A percentile compares a stretch with the other conserved stretches of the same genome.
Evolutionary conservation across 1,140 invertebrate genomes (phyloP).

Genomic region (Drosophila punjabiensis): DNA sequence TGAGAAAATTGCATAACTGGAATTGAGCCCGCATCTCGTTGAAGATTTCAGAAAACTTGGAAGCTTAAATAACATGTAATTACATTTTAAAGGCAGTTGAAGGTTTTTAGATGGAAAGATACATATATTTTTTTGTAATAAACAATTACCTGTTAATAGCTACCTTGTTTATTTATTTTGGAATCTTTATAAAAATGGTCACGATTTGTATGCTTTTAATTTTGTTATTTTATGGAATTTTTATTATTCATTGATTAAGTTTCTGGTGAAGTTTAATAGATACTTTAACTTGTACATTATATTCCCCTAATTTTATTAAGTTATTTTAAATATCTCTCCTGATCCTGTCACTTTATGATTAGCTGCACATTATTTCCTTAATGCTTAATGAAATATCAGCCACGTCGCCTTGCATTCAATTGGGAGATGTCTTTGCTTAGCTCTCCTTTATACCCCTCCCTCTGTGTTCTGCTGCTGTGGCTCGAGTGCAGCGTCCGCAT

Average conservation of each 20-base stretch:
- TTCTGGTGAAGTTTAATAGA: neutral
- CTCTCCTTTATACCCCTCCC: neutral
- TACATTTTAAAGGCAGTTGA: slow-evolving; percentile 1
- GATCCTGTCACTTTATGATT: slow-evolving; percentile 3
- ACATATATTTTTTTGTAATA: neutral
- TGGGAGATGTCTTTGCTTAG: slow-evolving; percentile 17
- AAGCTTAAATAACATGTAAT: slow-evolving; percentile 15
- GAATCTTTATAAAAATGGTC: too few relatives aligned
- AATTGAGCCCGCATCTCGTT: neutral
- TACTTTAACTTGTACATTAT: too few relatives aligned
- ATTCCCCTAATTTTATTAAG: too few relatives aligned
- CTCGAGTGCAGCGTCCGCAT: slow-evolving; percentile 54
- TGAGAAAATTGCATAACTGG: slow-evolving; percentile 33
- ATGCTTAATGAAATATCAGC: slow-evolving; percentile 31
- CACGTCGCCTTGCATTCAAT: slow-evolving; percentile 8
- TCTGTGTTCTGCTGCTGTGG: slow-evolving; percentile 14
- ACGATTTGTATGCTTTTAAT: neutral
- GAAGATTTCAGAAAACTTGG: slow-evolving; percentile 13
- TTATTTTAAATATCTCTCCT: too few relatives aligned
- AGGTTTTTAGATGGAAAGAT: slow-evolving; percentile 6
- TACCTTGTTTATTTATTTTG: too few relatives aligned
- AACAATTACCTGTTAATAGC: neutral
- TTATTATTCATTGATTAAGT: too few relatives aligned
- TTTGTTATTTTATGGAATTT: too few relatives aligned
- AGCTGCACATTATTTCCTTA: slow-evolving; percentile 16